Conservation (phyloP, 2,797 vertebrate species). For the Centropyge bicolor region DNA sequence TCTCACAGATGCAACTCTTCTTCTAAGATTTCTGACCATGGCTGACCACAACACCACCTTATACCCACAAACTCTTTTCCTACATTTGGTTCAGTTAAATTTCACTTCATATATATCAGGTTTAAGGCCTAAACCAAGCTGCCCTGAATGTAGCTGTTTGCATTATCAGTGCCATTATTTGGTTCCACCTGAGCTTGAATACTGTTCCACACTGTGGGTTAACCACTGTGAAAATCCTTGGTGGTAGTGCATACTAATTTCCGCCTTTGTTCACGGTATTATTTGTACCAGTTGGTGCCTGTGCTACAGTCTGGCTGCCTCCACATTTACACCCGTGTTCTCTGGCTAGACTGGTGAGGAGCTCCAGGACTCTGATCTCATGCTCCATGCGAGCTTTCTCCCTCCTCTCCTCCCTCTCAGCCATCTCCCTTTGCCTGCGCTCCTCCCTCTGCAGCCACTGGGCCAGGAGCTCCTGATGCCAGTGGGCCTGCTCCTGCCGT, state of each 20-base stretch:
- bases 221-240: neutral
- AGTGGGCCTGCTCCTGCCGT: constrained; percentile 67
- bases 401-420: constrained; percentile 74
- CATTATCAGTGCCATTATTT: neutral
- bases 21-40: neutral
- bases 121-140: neutral
- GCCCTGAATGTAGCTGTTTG: neutral
- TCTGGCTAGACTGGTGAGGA: constrained; percentile 58
- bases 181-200: constrained; percentile 28
- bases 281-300: neutral
- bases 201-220: neutral
- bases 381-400: constrained; percentile 78
- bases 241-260: constrained; percentile 3
- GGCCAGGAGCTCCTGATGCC: constrained; percentile 74
- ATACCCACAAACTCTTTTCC: neutral
- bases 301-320: neutral
- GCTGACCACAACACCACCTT: neutral
- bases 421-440: constrained; percentile 67
- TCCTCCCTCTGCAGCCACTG: constrained; percentile 76
- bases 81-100: constrained; percentile 5
- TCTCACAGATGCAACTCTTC: neutral
- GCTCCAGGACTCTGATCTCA: constrained; percentile 73
- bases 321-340: constrained; percentile 47
- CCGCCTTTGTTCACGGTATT: neutral
- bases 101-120: neutral